Conservation (phyloP, 2,888 invertebrate species). For the Mycalesis mineus region DNA sequence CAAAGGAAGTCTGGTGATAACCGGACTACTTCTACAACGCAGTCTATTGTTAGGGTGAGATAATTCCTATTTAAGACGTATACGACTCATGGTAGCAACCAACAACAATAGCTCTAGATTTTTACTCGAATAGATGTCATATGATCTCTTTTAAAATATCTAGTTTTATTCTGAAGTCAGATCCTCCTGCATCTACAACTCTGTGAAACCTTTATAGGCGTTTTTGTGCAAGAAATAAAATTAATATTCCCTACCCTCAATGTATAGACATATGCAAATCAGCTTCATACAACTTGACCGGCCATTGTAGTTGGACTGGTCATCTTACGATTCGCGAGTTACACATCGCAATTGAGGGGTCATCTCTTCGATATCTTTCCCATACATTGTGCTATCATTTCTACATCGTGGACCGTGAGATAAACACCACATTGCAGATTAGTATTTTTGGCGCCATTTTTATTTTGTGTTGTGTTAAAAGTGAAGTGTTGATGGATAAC, state of each 20-base stretch:
- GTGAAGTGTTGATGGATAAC: constrained; percentile 56
- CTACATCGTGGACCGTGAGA: constrained; percentile 54
- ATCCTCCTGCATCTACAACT: too few relatives aligned
- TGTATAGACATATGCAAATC: constrained; percentile 56
- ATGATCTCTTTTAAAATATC: too few relatives aligned
- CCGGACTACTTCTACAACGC: too few relatives aligned
- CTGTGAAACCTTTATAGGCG: background rate
- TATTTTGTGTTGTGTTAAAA: constrained; percentile 4
- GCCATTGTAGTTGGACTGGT: constrained; percentile 57
- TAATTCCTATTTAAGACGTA: too few relatives aligned
- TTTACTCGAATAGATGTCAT: too few relatives aligned
- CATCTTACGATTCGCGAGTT: constrained; percentile 68
- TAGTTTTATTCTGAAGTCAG: too few relatives aligned
- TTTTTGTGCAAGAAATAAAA: constrained; percentile 3
- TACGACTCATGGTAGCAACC: too few relatives aligned
- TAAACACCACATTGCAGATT: constrained; percentile 51
- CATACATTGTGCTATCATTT: constrained; percentile 59
- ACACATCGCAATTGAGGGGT: constrained; percentile 51
- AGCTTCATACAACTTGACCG: constrained; percentile 37
- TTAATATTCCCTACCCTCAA: constrained; percentile 12
- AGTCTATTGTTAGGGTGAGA: too few relatives aligned
- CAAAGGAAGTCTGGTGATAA: too few relatives aligned
- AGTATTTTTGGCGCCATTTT: constrained; percentile 9
- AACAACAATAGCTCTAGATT: too few relatives aligned
- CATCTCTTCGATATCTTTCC: constrained; percentile 64